Percentiles rank a stretch among this genome's conserved stretches.
Evolutionary conservation across 1,140 invertebrate species (phyloP).

Genomic region (Leptonema lineaticorne): DNA sequence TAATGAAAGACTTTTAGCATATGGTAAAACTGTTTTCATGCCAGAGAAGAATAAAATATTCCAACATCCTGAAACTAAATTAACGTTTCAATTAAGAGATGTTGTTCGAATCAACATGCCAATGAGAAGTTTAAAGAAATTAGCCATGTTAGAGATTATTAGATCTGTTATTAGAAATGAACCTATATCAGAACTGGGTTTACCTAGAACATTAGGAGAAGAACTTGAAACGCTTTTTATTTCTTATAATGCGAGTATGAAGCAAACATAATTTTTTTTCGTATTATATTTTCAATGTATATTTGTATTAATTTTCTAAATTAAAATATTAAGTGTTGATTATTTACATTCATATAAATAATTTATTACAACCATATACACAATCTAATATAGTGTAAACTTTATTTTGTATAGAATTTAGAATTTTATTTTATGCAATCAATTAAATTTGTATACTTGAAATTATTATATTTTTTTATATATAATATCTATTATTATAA

Average conservation of each 20-base stretch:
- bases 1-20: slow-evolving; percentile 56
- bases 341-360: too few species aligned
- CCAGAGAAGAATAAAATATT: background rate
- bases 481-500: too few species aligned
- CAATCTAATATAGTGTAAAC: too few species aligned
- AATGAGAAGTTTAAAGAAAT: slow-evolving; percentile 25
- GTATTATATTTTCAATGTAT: too few species aligned
- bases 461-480: too few species aligned
- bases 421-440: too few species aligned
- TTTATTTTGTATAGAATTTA: too few species aligned
- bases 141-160: slow-evolving; percentile 20
- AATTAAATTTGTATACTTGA: too few species aligned
- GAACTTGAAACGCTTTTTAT: slow-evolving; percentile 8
- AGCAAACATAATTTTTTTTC: too few species aligned
- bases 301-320: too few species aligned
- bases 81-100: background rate
- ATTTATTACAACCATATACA: too few species aligned
- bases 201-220: slow-evolving; percentile 21
- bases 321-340: too few species aligned
- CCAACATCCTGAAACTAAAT: background rate
- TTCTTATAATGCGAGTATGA: background rate
- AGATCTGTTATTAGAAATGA: slow-evolving; percentile 2
- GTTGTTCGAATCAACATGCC: slow-evolving; percentile 25
- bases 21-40: slow-evolving; percentile 48
- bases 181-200: background rate